A percentile compares a stretch with the other conserved stretches of the same genome.
phyloP scores from a whole-genome alignment of 2,888 invertebrate species.

The Cerastis rubricosa region DNA sequence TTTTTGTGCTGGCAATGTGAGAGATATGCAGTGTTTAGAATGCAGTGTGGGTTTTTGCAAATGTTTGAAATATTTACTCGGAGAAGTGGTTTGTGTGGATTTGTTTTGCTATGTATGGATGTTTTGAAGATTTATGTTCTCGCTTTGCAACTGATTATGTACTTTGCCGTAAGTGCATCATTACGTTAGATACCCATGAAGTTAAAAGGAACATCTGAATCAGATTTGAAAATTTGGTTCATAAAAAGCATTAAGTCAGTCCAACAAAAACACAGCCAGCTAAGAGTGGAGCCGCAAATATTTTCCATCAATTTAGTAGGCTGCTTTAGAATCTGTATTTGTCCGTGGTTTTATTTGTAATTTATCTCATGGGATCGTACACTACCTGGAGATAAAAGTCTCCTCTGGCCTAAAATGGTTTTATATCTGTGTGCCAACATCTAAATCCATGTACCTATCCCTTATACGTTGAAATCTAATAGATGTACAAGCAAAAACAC shows the following conservation, averaged over 20 bases:
- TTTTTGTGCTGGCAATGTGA: conserved; percentile 29
- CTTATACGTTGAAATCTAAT: not conserved
- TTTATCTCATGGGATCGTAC: not conserved
- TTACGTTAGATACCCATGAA: not conserved
- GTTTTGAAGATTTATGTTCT: conserved; percentile 23
- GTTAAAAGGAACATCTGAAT: not conserved
- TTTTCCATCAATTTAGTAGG: not conserved
- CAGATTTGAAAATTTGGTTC: not conserved
- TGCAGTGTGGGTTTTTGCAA: conserved; percentile 32
- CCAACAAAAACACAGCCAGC: not conserved
- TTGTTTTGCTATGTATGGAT: conserved; percentile 14
- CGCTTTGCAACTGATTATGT: not conserved
- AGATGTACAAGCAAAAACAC: not conserved
- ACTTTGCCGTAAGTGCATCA: not conserved
- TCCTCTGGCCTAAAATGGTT: not conserved
- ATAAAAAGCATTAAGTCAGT: not conserved
- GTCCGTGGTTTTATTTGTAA: not conserved
- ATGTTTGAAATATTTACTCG: conserved; percentile 42
- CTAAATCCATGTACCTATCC: not conserved
- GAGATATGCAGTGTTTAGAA: conserved; percentile 36
- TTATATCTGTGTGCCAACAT: not conserved
- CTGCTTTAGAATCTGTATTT: not conserved
- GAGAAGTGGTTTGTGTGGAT: conserved; percentile 31
- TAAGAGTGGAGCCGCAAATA: too few species aligned
- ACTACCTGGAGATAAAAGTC: not conserved